These are phyloP conservation scores for Melieria crassipennis DNA, from an alignment of 2,888 invertebrate species.

Conservation along the genomic window DNA sequence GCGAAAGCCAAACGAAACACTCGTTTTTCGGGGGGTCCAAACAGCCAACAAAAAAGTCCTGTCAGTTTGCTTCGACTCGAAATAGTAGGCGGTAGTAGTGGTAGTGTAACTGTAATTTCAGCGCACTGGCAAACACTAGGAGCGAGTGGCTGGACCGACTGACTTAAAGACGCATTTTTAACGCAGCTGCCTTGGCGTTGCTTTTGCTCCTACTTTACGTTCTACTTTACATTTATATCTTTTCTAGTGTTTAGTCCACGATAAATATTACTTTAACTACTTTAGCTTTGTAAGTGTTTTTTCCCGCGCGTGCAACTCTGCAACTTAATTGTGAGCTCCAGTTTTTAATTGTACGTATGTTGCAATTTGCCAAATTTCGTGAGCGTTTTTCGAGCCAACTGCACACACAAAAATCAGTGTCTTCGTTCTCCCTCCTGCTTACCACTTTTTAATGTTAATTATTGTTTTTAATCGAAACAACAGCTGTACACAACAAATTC, in stretches of 20 bases:
- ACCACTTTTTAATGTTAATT: not conserved
- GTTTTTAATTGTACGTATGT: too few relatives aligned
- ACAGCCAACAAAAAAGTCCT: too few relatives aligned
- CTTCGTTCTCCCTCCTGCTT: not conserved
- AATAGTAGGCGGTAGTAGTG: too few relatives aligned
- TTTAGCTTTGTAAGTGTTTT: not conserved
- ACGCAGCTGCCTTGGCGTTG: not conserved
- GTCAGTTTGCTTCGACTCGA: too few relatives aligned
- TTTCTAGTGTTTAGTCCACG: not conserved
- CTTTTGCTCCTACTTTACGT: not conserved
- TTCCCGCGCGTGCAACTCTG: not conserved
- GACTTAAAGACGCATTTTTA: not conserved
- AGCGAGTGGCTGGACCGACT: not conserved
- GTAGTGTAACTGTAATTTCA: not conserved
- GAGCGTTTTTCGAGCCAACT: too few relatives aligned
- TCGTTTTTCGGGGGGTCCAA: too few relatives aligned
- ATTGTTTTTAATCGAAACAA: not conserved
- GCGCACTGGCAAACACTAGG: not conserved
- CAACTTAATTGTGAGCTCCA: too few relatives aligned
- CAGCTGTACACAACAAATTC: not conserved
- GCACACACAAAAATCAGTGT: not conserved
- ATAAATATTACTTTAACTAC: not conserved
- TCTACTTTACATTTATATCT: slow-evolving; percentile 1
- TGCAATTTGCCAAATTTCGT: too few relatives aligned
- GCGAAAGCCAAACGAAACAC: too few relatives aligned